Evolutionary conservation across 2,888 invertebrate genomes (phyloP), one percentile per base, ranked within the genome.

Genomic region (Ctena decussata): DNA sequence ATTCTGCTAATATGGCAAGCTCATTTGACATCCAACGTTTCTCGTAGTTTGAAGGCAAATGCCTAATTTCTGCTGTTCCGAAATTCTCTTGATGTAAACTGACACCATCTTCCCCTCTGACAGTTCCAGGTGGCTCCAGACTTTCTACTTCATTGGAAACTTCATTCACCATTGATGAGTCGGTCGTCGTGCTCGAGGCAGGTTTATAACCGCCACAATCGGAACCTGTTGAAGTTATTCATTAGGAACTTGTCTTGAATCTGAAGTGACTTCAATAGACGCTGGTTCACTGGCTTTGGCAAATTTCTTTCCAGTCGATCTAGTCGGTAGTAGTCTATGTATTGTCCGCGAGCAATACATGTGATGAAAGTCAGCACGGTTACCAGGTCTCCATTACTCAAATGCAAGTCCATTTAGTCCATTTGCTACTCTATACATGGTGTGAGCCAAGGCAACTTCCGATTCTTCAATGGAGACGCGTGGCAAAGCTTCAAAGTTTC

Each of bases 331-430:
- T 35, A 70, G 18, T 70, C 70, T 70, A 70, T 41, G 24, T 70
- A 70, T 1, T 70, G 37, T 70, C 70, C 70, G 37, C 37, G 41
- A 21, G 70, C 70, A n/a, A 70, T 41, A 27, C 70, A 39, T 11
- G 70, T 70, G 18, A 70, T 41, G 27, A 70, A 70, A n/a, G 70
- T 70, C 41, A 70, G 41, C 27, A 70, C 70, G n/a, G 41, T 41
- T 6, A 70, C 35, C 18, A 70, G 2, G 39, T 70, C 41, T 70
- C 35, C 70, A 70, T 70, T 41, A n/a, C n/a, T 39, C 37, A 70
- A 39, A 6, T 70, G 3, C n/a, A 70, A n/a, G 70, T 70, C 70
- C 70, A 27, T 57, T n/a, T n/a, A n/a, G 70, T 70, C 70, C 70
- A 12, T 18, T 27, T 35, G 18, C 30, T 72, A n/a, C 72, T 44